Evolutionary conservation across 2,113 vertebrate species (phyloP).

Genomic region (Chloropsis hardwickii): DNA sequence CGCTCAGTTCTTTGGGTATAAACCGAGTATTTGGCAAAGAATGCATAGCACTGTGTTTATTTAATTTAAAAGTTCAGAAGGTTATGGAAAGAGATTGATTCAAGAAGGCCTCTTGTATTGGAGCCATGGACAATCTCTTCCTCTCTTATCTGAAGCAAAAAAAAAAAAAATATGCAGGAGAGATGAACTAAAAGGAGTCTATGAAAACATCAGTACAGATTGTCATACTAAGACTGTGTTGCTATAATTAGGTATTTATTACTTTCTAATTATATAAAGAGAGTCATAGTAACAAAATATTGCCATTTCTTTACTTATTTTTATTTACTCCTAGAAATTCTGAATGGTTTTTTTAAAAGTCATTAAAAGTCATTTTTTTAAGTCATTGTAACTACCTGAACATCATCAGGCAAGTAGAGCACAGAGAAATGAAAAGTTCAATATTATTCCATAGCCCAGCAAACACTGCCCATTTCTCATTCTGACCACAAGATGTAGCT

Average conservation of each 20-base stretch:
- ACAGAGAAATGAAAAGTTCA: not conserved
- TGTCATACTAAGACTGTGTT: not conserved
- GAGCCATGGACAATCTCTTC: not conserved
- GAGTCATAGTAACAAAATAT: not conserved
- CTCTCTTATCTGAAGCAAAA: not conserved
- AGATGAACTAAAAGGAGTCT: not conserved
- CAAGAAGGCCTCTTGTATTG: not conserved
- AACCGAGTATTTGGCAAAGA: not conserved
- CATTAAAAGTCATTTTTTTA: no score
- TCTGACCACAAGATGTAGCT: not conserved
- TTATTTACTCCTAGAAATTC: not conserved
- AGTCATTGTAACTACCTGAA: not conserved
- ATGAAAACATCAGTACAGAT: not conserved
- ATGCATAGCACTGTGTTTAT: not conserved
- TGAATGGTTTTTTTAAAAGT: not conserved
- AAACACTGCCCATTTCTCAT: not conserved
- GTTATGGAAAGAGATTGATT: not conserved
- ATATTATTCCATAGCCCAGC: not conserved
- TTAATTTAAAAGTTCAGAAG: not conserved
- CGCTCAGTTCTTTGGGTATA: not conserved
- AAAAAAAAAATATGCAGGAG: no score
- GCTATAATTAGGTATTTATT: not conserved
- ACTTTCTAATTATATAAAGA: not conserved
- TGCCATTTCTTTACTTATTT: not conserved
- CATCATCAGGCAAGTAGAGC: accelerated